Base-by-base conservation (phyloP, 2,888 invertebrate species). In the Ametastegia equiseti region DNA sequence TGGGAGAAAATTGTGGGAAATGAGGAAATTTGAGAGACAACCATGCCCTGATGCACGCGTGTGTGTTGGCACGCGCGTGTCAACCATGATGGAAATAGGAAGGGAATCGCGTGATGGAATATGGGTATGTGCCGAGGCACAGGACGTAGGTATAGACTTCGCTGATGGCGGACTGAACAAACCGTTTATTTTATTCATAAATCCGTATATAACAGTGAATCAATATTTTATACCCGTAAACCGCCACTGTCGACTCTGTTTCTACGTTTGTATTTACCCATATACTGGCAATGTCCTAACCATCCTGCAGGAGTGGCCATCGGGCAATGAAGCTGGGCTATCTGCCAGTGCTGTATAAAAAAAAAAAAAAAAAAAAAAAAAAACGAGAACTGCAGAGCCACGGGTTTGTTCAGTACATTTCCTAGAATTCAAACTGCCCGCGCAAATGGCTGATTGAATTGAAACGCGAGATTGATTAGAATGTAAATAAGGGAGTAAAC, bases 121-220 rank as follows among this genome's bases (percentile, higher is more conserved):
- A 60, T 60, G 47, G 71, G 71, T 15, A 60, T 30, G 30, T 60
- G 47, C 45, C 42, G 33, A 27, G 42, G 23, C 54, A 11, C 33
- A 15, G 15, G 54, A 7, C 13, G n/a, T 54, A 15, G 9, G 15
- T 13, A 19, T 5, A 54, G 9, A 15, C 54, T 15, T 39, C 47
- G 30, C 23, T 23, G 75, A 54, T 30, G 36, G 71, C 30, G 42
- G 50, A 60, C 77, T 85, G 81, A 86, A 87, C 87, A 87, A 88
- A 88, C 86, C 85, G 85, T 85, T 87, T 88, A 87, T 89, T 88
- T 89, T 89, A 89, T 89, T 89, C 89, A 89, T 89, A 88, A 88
- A 85, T 85, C 86, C 83, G 67, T 84, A n/a, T n/a, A n/a, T n/a
- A 82, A 84, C 82, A 84, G 80, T 83, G 82, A 88, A 89, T 89